phyloP scores from a whole-genome alignment of 2,888 invertebrate genomes.

The Oxytorus armatus region DNA sequence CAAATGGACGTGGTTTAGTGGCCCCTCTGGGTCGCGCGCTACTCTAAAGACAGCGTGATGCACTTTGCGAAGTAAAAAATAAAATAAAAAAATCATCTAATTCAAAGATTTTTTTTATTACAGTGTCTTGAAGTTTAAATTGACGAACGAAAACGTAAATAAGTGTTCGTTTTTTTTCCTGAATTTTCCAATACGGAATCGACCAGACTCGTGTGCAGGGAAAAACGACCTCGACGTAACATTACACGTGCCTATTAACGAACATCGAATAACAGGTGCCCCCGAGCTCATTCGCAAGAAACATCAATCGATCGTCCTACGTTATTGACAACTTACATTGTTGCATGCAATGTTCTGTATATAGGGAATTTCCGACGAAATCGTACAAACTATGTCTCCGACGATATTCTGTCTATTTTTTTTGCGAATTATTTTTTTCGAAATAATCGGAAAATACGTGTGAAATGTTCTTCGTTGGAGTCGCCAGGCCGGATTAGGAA shows the following conservation, averaged over 20 bases:
- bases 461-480: too few relatives aligned
- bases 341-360: neutral
- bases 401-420: too few relatives aligned
- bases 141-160: neutral
- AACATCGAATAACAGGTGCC: too few relatives aligned
- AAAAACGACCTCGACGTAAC: constrained; percentile 1
- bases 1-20: constrained; percentile 59
- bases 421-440: too few relatives aligned
- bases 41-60: constrained; percentile 34
- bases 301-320: constrained; percentile 41
- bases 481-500: too few relatives aligned
- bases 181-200: too few relatives aligned
- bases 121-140: neutral
- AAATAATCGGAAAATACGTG: too few relatives aligned
- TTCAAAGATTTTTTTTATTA: too few relatives aligned
- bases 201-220: too few relatives aligned
- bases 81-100: neutral
- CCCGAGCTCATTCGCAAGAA: constrained; percentile 34
- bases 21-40: constrained; percentile 47
- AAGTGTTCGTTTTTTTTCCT: neutral
- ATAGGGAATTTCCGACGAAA: neutral
- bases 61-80: constrained; percentile 9
- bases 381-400: too few relatives aligned
- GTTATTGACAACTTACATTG: constrained; percentile 39
- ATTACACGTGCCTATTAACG: constrained; percentile 50